These are phyloP conservation scores for Melipona bicolor DNA, from an alignment of 2,888 invertebrate genomes.

Conservation along the genomic window DNA sequence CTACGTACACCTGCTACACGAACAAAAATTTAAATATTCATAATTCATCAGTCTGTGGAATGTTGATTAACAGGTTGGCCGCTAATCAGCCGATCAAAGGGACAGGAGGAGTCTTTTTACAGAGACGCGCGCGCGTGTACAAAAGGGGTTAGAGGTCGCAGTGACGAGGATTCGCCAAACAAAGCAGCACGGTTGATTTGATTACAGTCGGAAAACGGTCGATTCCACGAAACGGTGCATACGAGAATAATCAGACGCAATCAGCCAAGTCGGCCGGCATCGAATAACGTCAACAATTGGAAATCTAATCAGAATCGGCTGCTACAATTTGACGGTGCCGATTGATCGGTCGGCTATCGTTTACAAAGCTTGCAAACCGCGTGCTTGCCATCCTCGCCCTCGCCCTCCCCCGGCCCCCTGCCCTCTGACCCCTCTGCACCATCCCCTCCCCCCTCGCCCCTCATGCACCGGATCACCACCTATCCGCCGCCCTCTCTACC, in stretches of 20 bases:
- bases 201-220: constrained; percentile 56
- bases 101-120: neutral
- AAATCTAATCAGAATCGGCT: constrained; percentile 75
- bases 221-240: constrained; percentile 43
- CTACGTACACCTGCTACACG: too few relatives aligned
- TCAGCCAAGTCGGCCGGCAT: constrained; percentile 68
- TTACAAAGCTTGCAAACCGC: constrained; percentile 73
- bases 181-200: constrained; percentile 41
- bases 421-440: neutral
- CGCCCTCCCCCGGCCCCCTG: neutral
- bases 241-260: constrained; percentile 71
- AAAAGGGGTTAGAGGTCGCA: constrained; percentile 9
- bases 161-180: constrained; percentile 19
- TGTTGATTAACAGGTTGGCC: too few relatives aligned
- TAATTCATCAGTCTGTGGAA: too few relatives aligned
- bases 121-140: neutral
- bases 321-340: constrained; percentile 72
- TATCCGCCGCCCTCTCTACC: constrained; percentile 13
- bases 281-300: constrained; percentile 74
- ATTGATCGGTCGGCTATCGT: constrained; percentile 72
- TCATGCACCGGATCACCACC: neutral
- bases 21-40: too few relatives aligned
- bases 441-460: neutral
- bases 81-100: neutral
- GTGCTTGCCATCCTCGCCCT: constrained; percentile 58